phyloP scores from a whole-genome alignment of 2,797 vertebrate species.

The Caiman crocodilus region DNA sequence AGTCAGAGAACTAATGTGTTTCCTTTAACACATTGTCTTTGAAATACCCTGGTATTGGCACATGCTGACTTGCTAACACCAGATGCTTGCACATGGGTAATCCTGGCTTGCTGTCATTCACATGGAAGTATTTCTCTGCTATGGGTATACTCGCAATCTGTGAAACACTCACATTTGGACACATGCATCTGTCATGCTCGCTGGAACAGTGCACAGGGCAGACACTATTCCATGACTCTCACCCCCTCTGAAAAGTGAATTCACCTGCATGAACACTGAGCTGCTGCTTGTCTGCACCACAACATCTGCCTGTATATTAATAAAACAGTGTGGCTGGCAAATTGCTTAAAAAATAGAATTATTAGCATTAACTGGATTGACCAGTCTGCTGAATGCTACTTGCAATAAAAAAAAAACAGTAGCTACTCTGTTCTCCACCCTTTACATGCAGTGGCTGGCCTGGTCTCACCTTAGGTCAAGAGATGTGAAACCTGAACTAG shows the following conservation, averaged over 20 bases:
- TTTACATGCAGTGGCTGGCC: constrained; percentile 16
- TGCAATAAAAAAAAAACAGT: constrained; percentile 50
- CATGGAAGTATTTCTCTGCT: background rate
- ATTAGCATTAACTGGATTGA: constrained; percentile 50
- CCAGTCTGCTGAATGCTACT: constrained; percentile 59
- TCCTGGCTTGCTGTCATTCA: background rate
- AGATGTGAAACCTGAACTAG: constrained; percentile 65
- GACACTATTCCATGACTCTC: too few species aligned
- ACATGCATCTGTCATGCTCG: background rate
- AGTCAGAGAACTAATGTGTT: background rate
- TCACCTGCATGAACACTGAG: background rate
- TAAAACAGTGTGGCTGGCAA: constrained; percentile 29
- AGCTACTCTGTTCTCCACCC: constrained; percentile 10
- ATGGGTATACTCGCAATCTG: background rate
- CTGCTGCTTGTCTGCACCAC: constrained; percentile 16
- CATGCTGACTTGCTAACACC: background rate
- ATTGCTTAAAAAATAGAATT: constrained; percentile 50
- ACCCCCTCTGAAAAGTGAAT: background rate
- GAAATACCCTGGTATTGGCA: background rate
- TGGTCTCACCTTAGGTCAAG: constrained; percentile 73
- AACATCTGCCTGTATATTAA: background rate
- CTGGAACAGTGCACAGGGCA: too few species aligned
- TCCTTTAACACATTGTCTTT: background rate
- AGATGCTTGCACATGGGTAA: background rate
- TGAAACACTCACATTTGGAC: background rate